Percentiles rank a stretch among this genome's conserved stretches.
Conservation (phyloP, 2,888 invertebrate genomes). For the Theretra japonica region DNA sequence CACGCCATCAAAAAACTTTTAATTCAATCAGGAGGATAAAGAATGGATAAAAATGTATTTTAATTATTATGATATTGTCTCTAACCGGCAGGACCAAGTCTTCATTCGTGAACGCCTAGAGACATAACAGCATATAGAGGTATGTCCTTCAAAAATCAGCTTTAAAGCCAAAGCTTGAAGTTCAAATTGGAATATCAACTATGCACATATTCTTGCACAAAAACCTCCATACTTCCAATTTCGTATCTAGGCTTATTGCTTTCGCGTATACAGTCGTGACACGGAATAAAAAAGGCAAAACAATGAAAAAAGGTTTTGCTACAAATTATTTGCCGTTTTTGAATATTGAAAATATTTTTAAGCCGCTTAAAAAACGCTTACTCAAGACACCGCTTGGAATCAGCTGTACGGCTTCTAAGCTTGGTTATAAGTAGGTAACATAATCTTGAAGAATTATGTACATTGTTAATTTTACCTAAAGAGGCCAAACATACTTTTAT, state of each 20-base stretch:
- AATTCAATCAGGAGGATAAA: not conserved
- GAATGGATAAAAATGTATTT: not conserved
- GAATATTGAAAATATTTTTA: not conserved
- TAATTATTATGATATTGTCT: conserved; percentile 48
- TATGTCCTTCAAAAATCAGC: conserved; percentile 64
- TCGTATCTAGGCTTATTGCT: not conserved
- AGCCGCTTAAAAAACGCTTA: conserved; percentile 17
- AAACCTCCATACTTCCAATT: conserved; percentile 1
- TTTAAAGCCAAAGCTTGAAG: conserved; percentile 53
- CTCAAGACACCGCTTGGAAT: not conserved
- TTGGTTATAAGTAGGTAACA: not conserved
- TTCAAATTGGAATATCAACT: conserved; percentile 38
- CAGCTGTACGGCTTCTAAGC: conserved; percentile 7
- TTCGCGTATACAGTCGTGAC: not conserved
- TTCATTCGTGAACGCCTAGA: conserved; percentile 84
- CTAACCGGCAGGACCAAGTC: conserved; percentile 80
- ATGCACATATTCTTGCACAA: conserved; percentile 41
- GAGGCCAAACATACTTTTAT: too few species aligned
- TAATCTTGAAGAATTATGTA: too few species aligned
- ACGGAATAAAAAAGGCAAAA: not conserved
- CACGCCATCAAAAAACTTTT: not conserved
- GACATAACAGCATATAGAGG: conserved; percentile 68
- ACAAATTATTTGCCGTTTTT: not conserved
- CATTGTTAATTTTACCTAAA: too few species aligned
- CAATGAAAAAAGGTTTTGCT: not conserved